These are phyloP conservation scores for Heterodera filipjevi DNA, from an alignment of 2,888 invertebrate genomes.

Conservation along the genomic window DNA sequence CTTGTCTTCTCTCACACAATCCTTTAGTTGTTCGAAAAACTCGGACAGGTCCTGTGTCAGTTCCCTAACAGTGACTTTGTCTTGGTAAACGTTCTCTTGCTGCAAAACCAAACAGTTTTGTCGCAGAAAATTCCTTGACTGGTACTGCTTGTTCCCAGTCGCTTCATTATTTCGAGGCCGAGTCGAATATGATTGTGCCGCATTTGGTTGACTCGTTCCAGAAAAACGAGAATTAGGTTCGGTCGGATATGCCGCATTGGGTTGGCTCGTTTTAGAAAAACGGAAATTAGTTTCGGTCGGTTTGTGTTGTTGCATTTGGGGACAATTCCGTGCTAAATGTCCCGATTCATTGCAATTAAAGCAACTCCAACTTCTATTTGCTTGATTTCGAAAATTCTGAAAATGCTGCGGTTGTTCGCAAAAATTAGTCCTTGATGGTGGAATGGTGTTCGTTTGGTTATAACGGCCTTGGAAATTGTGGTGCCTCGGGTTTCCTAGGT, in stretches of 20 bases:
- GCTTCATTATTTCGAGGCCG: too few species aligned
- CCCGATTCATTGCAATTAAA: neutral
- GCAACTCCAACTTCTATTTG: neutral
- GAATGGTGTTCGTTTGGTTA: neutral
- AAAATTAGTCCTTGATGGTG: neutral
- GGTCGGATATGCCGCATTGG: too few species aligned
- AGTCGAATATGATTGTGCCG: too few species aligned
- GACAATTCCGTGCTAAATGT: neutral
- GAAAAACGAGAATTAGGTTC: neutral
- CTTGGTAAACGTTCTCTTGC: neutral
- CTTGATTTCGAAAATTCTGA: neutral
- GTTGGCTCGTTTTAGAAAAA: neutral
- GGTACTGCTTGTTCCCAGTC: too few species aligned
- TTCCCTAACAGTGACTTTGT: neutral
- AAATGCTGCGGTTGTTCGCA: neutral
- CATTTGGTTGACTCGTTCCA: neutral
- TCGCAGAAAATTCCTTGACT: neutral
- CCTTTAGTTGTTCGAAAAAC: too few species aligned
- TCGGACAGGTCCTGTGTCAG: neutral
- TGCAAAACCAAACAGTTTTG: neutral
- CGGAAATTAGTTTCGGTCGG: neutral
- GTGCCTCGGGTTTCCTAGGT: neutral
- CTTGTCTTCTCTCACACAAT: too few species aligned
- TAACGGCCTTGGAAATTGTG: neutral
- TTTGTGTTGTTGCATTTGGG: neutral